phyloP scores from a whole-genome alignment of 2,113 vertebrate species.

The Ranitomeya imitator region DNA sequence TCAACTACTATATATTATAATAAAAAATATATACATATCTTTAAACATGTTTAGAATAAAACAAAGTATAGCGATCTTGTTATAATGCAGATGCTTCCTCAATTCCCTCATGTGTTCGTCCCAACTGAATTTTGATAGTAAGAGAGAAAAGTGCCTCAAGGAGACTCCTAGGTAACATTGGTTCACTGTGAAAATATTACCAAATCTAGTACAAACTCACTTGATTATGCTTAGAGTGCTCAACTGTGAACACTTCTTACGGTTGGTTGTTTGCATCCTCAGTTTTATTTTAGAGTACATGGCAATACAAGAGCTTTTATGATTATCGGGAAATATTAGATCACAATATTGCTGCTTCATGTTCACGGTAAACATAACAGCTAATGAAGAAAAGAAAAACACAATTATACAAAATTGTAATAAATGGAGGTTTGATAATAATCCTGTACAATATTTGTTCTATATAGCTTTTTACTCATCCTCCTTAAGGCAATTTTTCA shows the following conservation, averaged over 20 bases:
- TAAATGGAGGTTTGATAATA: too few relatives aligned
- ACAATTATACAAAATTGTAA: too few relatives aligned
- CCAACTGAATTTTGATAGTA: background rate
- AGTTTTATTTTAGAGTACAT: background rate
- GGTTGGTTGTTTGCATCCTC: background rate
- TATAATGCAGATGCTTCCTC: background rate
- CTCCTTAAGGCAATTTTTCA: too few relatives aligned
- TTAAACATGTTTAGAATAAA: background rate
- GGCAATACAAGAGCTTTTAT: background rate
- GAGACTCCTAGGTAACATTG: slow-evolving; percentile 22
- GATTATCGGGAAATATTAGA: background rate
- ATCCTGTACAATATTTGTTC: too few relatives aligned
- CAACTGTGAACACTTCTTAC: background rate
- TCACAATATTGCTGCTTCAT: background rate
- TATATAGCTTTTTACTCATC: too few relatives aligned
- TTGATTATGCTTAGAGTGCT: background rate
- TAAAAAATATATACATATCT: background rate
- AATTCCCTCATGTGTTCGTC: background rate
- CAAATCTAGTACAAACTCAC: background rate
- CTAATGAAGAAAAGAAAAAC: too few relatives aligned
- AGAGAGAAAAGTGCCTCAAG: slow-evolving; percentile 34
- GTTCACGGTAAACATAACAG: too few relatives aligned
- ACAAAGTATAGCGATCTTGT: background rate
- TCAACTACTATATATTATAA: too few relatives aligned
- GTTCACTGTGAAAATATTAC: background rate